Conservation (phyloP, 2,113 vertebrate species). For the Pluvianellus socialis region DNA sequence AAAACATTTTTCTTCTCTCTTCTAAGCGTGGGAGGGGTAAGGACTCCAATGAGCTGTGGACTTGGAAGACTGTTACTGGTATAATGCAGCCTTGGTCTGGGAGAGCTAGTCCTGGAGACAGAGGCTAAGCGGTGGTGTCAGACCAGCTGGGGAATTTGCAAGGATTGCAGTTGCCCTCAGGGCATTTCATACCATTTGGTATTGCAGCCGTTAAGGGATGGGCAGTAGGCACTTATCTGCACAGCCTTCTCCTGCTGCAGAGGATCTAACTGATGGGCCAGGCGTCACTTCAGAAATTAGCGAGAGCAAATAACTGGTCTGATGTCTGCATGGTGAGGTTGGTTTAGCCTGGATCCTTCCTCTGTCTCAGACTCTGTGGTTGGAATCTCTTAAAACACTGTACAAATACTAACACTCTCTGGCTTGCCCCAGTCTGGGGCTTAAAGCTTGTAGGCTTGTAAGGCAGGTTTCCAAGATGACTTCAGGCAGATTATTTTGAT, state of each 20-base stretch:
- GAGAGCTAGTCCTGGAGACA: neutral
- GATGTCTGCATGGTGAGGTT: neutral
- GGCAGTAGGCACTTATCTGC: neutral
- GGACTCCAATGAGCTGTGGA: neutral
- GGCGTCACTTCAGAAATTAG: neutral
- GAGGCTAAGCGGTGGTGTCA: neutral
- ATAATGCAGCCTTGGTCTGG: neutral
- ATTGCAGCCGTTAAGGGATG: neutral
- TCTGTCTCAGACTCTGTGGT: neutral
- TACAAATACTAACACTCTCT: neutral
- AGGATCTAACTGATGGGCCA: neutral
- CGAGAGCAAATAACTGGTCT: neutral
- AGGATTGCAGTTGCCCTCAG: neutral
- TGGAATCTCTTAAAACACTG: neutral
- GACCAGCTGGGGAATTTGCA: neutral
- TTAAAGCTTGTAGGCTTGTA: neutral
- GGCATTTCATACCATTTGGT: neutral
- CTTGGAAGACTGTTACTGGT: neutral
- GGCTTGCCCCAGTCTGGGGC: neutral
- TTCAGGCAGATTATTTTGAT: neutral
- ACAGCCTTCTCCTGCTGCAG: neutral
- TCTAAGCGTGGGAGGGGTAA: neutral
- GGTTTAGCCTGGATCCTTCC: neutral
- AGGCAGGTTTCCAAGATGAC: neutral
- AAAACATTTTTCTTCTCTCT: neutral